phyloP scores from a whole-genome alignment of 2,888 invertebrate species.

The Scelioninae gen. 1 region DNA sequence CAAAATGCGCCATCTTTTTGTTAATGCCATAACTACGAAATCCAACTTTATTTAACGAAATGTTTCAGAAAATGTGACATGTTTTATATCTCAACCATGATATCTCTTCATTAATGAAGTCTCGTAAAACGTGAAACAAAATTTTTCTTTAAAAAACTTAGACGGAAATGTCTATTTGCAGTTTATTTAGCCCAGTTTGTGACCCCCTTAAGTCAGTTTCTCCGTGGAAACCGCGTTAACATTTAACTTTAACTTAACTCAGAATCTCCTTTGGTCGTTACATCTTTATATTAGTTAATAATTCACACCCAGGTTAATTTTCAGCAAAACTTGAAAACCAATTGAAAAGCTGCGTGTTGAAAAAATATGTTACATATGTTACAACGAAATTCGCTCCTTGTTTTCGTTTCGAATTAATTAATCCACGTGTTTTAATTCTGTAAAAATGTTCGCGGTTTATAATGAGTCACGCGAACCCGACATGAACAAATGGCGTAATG shows the following conservation, averaged over 20 bases:
- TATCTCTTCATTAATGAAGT: slow-evolving; percentile 3
- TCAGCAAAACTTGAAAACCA: background rate
- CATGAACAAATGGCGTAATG: slow-evolving; percentile 29
- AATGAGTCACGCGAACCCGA: slow-evolving; percentile 23
- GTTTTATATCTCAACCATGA: background rate
- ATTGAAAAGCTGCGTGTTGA: background rate
- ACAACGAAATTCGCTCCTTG: too few relatives aligned
- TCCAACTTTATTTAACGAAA: too few relatives aligned
- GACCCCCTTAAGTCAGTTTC: slow-evolving; percentile 10
- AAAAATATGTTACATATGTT: background rate
- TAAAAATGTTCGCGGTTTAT: slow-evolving; percentile 1
- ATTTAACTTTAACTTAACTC: slow-evolving; percentile 8
- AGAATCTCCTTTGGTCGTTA: background rate
- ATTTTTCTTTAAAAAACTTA: slow-evolving; percentile 23
- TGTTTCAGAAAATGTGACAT: too few relatives aligned
- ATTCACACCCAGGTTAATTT: background rate
- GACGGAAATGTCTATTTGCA: slow-evolving; percentile 8
- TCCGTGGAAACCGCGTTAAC: slow-evolving; percentile 10
- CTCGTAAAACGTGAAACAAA: background rate
- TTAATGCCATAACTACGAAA: too few relatives aligned
- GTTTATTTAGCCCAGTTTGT: slow-evolving; percentile 28
- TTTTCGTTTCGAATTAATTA: background rate
- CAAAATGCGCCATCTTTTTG: too few relatives aligned
- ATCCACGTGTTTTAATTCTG: background rate
- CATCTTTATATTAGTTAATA: slow-evolving; percentile 16